Conservation (phyloP, 2,113 vertebrate genomes). For the Megalops atlanticus region DNA sequence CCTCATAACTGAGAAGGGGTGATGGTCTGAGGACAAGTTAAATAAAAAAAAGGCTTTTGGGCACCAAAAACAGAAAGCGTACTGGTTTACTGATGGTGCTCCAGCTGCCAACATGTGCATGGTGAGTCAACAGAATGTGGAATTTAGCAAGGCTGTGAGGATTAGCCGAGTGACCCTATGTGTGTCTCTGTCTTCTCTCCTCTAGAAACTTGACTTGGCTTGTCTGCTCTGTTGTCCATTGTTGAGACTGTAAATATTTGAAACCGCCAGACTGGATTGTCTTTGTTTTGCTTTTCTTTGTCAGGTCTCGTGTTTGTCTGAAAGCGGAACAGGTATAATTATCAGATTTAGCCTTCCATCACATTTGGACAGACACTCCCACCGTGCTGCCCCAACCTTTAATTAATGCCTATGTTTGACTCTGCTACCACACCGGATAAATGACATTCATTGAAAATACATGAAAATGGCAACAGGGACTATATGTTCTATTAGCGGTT, state of each 20-base stretch:
- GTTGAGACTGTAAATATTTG: no score
- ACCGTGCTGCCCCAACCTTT: neutral
- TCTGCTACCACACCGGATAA: neutral
- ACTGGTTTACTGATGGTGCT: no score
- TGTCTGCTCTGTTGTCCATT: no score
- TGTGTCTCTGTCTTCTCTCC: neutral
- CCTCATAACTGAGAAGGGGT: no score
- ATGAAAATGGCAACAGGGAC: neutral
- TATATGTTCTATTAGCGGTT: neutral
- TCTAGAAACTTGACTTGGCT: neutral
- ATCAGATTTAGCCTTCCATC: neutral
- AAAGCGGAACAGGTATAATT: no score
- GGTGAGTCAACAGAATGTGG: neutral
- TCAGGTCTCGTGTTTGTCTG: neutral
- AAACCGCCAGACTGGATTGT: no score
- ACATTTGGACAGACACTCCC: neutral
- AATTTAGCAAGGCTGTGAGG: neutral
- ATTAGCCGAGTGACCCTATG: neutral
- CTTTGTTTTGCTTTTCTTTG: neutral
- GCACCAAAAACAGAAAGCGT: neutral
- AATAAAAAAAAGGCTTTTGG: neutral
- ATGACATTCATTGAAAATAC: neutral
- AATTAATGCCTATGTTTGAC: neutral
- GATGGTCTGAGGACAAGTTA: no score
- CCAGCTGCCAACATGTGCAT: neutral